Conservation (phyloP, 1,140 invertebrate genomes). For the Heliconius congener region DNA sequence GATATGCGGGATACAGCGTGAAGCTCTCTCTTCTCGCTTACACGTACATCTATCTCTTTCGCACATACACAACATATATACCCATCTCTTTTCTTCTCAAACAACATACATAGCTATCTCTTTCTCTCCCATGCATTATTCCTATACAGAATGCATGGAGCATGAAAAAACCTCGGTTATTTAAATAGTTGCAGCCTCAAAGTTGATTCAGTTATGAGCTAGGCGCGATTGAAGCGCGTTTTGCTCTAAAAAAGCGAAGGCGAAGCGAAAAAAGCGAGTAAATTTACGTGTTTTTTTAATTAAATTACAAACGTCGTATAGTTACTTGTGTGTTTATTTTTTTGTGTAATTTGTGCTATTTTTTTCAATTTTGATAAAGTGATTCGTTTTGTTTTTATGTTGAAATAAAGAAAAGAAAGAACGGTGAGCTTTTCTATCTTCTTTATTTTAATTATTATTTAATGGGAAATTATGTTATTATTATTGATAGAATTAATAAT, state of each 20-base stretch:
- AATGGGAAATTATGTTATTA: no score
- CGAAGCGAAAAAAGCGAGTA: constrained; percentile 34
- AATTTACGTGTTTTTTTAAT: constrained; percentile 32
- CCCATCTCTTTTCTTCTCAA: no score
- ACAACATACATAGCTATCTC: not conserved
- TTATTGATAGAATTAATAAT: no score
- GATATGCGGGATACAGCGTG: no score
- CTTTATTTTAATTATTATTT: no score
- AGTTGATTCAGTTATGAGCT: constrained; percentile 33
- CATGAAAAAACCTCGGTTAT: constrained; percentile 26
- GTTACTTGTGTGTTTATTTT: constrained; percentile 30
- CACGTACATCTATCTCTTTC: not conserved
- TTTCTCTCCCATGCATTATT: not conserved
- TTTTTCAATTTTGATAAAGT: constrained; percentile 15
- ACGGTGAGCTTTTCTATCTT: constrained; percentile 3
- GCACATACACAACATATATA: not conserved
- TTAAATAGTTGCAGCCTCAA: constrained; percentile 32
- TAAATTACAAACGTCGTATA: constrained; percentile 13
- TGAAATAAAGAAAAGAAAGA: not conserved
- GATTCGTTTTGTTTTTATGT: constrained; percentile 20
- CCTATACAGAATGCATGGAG: not conserved
- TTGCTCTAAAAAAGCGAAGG: not conserved
- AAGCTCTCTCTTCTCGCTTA: no score
- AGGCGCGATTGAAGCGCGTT: constrained; percentile 40
- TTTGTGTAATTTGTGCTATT: constrained; percentile 28